phyloP scores from a whole-genome alignment of 2,888 invertebrate species.

The Lasius platythorax region DNA sequence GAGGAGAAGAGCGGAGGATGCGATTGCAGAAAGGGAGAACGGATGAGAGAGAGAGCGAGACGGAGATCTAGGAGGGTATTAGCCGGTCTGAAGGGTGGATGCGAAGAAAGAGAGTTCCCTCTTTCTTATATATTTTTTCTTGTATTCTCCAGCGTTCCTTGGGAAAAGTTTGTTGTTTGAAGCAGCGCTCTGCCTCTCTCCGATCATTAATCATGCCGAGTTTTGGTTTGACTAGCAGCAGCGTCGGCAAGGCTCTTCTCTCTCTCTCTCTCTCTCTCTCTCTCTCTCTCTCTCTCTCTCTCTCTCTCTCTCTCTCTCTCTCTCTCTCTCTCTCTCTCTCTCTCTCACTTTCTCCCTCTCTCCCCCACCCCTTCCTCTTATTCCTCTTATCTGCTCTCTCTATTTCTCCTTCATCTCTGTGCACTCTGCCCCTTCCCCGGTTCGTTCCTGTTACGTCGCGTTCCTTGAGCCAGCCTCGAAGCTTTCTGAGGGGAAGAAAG shows the following conservation, averaged over 20 bases:
- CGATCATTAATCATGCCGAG: conserved; percentile 88
- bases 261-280: no score
- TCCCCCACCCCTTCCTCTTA: conserved; percentile 75
- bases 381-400: conserved; percentile 78
- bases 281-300: no score
- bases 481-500: conserved; percentile 70
- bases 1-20: conserved; percentile 56
- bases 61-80: conserved; percentile 84
- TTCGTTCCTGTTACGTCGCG: conserved; percentile 73
- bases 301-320: no score
- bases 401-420: conserved; percentile 57
- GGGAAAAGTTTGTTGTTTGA: conserved; percentile 90
- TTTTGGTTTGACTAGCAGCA: conserved; percentile 85
- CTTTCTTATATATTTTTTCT: conserved; percentile 85
- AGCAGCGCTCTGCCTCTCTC: conserved; percentile 86
- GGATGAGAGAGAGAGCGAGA: conserved; percentile 74
- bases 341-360: conserved; percentile 68
- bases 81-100: conserved; percentile 85
- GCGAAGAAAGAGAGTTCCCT: conserved; percentile 86
- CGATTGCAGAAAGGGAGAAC: conserved; percentile 57
- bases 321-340: conserved; percentile 71
- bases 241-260: conserved; percentile 80
- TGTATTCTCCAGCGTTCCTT: conserved; percentile 86
- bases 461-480: conserved; percentile 73
- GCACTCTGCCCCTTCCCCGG: conserved; percentile 62